Percentiles rank a stretch among this genome's conserved stretches.
Conservation (phyloP, 1,140 invertebrate species). For the Papilio aristodemus region DNA sequence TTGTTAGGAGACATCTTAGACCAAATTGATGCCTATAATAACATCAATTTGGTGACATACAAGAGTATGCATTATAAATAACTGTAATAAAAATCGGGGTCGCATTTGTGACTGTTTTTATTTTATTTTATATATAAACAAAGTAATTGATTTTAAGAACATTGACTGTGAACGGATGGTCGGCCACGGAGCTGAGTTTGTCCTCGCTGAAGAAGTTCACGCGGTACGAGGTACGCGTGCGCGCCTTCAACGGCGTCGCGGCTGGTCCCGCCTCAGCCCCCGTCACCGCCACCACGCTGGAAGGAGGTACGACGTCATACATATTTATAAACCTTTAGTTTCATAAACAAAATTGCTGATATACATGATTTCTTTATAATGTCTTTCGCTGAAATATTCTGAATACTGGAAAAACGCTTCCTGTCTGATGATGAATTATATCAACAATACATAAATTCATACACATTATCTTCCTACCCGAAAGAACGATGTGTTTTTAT, state of each 20-base stretch:
- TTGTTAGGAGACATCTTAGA: too few species aligned
- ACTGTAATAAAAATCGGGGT: too few species aligned
- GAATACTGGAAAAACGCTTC: too few species aligned
- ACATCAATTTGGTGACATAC: too few species aligned
- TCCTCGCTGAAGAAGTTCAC: constrained; percentile 88
- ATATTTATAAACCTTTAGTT: not conserved
- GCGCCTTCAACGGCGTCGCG: constrained; percentile 90
- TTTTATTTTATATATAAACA: not conserved
- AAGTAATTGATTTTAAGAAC: constrained; percentile 49
- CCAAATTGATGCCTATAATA: too few species aligned
- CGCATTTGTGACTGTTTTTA: not conserved
- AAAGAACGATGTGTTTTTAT: too few species aligned
- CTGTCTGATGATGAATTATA: too few species aligned
- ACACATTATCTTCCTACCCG: too few species aligned
- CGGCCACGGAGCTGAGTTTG: constrained; percentile 84
- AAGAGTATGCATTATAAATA: too few species aligned
- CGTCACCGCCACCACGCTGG: constrained; percentile 87
- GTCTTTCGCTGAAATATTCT: too few species aligned
- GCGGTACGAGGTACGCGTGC: constrained; percentile 87
- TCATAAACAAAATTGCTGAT: not conserved
- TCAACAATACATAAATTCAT: too few species aligned
- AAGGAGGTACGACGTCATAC: constrained; percentile 84
- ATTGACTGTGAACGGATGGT: constrained; percentile 85
- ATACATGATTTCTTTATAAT: too few species aligned
- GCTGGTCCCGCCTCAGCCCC: constrained; percentile 86